These are phyloP conservation scores for Aplochiton taeniatus DNA, from an alignment of 2,797 vertebrate genomes.

Conservation along the genomic window DNA sequence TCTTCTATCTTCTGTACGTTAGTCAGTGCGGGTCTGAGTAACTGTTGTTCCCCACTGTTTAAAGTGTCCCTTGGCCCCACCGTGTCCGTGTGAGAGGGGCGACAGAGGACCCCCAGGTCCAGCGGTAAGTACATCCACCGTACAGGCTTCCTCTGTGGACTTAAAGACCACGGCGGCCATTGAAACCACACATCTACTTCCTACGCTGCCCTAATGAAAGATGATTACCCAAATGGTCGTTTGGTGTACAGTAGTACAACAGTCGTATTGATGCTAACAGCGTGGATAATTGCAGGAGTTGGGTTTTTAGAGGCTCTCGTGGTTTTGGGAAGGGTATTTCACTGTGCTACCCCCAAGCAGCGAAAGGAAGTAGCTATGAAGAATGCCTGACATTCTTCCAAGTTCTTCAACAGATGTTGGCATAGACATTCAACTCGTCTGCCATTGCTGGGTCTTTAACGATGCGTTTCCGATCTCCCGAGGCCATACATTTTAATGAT, in stretches of 20 bases:
- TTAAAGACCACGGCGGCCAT: constrained; percentile 3
- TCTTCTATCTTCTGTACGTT: too few species aligned
- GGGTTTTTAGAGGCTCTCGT: constrained; percentile 35
- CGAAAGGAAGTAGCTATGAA: constrained; percentile 19
- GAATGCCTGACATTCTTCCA: constrained; percentile 60
- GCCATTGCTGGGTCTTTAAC: background rate
- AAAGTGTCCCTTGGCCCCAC: constrained; percentile 79
- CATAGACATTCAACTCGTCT: constrained; percentile 24
- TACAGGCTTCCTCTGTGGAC: background rate
- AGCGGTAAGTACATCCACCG: constrained; percentile 76
- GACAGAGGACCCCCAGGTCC: constrained; percentile 82
- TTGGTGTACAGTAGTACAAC: constrained; percentile 17
- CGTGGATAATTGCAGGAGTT: constrained; percentile 49
- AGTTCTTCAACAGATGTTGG: constrained; percentile 59
- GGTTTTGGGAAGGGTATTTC: constrained; percentile 22
- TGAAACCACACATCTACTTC: constrained; percentile 12
- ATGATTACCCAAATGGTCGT: constrained; percentile 9
- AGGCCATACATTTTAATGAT: too few species aligned
- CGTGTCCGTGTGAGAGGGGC: constrained; percentile 86
- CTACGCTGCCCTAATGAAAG: constrained; percentile 19
- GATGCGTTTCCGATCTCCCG: too few species aligned
- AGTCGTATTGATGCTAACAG: constrained; percentile 35
- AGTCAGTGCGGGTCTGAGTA: background rate
- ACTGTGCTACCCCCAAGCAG: constrained; percentile 48
- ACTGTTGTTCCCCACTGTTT: constrained; percentile 41